Evolutionary conservation across 1,140 invertebrate genomes (phyloP).

Genomic region (Nixonia krombeini): DNA sequence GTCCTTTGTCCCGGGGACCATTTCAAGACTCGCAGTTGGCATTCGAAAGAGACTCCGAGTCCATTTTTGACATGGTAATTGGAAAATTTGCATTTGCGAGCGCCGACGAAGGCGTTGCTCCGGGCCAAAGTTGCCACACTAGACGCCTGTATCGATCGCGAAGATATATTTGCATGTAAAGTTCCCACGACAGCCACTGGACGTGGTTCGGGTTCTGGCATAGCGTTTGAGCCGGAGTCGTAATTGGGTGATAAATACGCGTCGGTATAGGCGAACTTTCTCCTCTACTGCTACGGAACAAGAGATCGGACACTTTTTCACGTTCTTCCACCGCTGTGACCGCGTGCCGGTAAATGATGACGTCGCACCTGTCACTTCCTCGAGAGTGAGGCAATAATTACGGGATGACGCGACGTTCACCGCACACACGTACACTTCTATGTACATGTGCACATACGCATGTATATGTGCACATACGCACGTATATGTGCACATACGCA

Average conservation of each 20-base stretch:
- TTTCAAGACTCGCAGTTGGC: no score
- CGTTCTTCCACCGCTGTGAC: not conserved
- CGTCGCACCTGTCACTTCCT: not conserved
- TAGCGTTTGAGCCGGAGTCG: constrained; percentile 26
- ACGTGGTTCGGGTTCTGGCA: constrained; percentile 24
- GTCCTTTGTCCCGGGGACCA: not conserved
- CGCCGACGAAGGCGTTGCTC: constrained; percentile 23
- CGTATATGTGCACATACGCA: no score
- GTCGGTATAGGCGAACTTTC: not conserved
- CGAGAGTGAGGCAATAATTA: not conserved
- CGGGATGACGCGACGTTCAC: no score
- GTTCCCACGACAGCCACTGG: constrained; percentile 38
- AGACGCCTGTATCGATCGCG: constrained; percentile 43
- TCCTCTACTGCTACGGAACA: not conserved
- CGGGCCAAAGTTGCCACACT: constrained; percentile 32
- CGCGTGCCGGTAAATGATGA: not conserved
- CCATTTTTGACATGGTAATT: constrained; percentile 46
- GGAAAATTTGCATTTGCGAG: no score
- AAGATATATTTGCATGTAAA: constrained; percentile 50
- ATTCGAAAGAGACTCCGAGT: no score
- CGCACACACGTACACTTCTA: no score
- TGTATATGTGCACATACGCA: no score
- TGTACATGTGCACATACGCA: no score
- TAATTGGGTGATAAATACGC: constrained; percentile 40
- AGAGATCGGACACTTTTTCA: not conserved